Percentiles rank a stretch among this genome's conserved stretches.
phyloP scores from a whole-genome alignment of 2,113 vertebrate species.

The Myotis brandtii region DNA sequence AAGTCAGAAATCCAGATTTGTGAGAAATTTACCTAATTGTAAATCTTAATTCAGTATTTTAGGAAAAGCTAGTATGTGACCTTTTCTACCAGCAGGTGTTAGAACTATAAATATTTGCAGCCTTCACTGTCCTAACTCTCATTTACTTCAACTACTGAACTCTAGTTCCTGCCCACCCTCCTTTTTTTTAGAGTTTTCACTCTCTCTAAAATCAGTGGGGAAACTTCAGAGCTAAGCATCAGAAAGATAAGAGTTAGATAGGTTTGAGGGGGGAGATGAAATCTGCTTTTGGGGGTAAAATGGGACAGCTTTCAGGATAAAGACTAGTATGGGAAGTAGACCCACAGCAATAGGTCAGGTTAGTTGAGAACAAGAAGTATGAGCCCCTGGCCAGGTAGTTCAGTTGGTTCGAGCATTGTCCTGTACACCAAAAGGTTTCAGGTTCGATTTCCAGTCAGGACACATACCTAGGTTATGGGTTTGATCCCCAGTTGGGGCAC shows the following conservation, averaged over 20 bases:
- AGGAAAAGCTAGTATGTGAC: background rate
- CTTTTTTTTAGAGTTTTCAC: background rate
- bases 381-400: background rate
- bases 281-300: background rate
- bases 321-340: background rate
- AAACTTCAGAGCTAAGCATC: background rate
- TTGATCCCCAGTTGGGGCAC: background rate
- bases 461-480: background rate
- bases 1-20: conserved; percentile 25
- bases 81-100: background rate
- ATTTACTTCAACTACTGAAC: background rate
- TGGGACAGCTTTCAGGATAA: background rate
- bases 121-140: background rate
- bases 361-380: background rate
- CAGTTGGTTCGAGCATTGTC: background rate
- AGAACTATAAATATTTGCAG: background rate
- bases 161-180: background rate
- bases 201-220: background rate
- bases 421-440: background rate
- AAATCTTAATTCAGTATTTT: background rate
- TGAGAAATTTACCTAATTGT: background rate
- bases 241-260: background rate
- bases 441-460: background rate
- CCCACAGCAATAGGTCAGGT: background rate
- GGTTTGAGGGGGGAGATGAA: background rate